Conservation (phyloP, 2,888 invertebrate species). For the Drosophila maculinotata region DNA sequence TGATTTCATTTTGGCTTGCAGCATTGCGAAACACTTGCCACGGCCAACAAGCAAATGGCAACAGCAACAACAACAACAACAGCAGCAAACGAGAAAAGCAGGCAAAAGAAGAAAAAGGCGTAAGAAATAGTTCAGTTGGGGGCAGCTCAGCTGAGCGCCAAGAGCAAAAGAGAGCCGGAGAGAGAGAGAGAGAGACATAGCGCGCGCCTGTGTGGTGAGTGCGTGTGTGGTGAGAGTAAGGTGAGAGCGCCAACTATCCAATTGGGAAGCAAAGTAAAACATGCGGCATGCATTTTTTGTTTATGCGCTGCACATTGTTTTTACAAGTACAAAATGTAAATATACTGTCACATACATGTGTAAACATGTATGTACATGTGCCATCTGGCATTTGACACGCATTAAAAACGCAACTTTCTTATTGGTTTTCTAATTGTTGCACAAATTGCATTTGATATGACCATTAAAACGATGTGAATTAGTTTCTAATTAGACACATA, state of each 20-base stretch:
- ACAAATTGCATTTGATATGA: conserved; percentile 59
- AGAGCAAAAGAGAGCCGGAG: conserved; percentile 49
- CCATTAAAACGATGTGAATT: conserved; percentile 66
- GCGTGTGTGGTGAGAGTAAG: conserved; percentile 54
- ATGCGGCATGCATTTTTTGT: conserved; percentile 68
- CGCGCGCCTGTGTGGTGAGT: conserved; percentile 28
- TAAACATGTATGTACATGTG: background rate
- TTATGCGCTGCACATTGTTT: conserved; percentile 58
- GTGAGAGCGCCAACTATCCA: conserved; percentile 23
- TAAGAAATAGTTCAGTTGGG: conserved; percentile 74
- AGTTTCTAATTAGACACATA: conserved; percentile 61
- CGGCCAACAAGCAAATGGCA: conserved; percentile 73
- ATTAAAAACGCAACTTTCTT: conserved; percentile 26
- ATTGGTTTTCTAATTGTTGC: conserved; percentile 41
- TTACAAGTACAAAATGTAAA: conserved; percentile 6
- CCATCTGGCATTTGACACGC: conserved; percentile 6
- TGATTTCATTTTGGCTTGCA: conserved; percentile 78
- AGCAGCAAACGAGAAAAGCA: conserved; percentile 63
- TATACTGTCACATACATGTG: background rate
- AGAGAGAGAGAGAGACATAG: conserved; percentile 21
- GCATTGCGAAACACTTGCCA: conserved; percentile 84
- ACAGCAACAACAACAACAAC: conserved; percentile 45
- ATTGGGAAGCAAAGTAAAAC: conserved; percentile 31
- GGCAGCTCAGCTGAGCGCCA: conserved; percentile 67
- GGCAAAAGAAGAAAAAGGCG: conserved; percentile 65